Evolutionary conservation across 2,888 invertebrate genomes (phyloP), one percentile per base, ranked within the genome.

Genomic region (Caenorhabditis sp.): DNA sequence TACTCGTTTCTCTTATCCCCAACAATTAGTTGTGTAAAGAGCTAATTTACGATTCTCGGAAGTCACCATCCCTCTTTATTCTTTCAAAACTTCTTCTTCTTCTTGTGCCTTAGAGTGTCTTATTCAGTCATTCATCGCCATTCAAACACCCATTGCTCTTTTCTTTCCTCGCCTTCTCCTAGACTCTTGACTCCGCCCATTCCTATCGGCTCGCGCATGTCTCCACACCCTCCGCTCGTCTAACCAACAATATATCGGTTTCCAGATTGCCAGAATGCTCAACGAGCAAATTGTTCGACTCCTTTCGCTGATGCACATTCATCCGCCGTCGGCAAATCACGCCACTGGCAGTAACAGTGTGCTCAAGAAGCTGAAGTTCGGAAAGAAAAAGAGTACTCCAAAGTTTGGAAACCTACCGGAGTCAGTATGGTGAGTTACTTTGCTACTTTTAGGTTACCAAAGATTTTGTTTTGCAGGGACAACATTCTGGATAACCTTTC

Each of bases 401-500:
- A 82, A 82, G 64, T 82, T 82, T 56, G 77, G 68, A 61, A 82
- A 58, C 26, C 38, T 82, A 41, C 82, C 82, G 16, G 82, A 82
- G 19, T 66, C 73, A 63, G 82, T 82, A 63, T 82, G 82, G 82
- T 82, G 14, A 68, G 82, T 74, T 28, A 10, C 1, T 58, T 28
- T 22, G 4, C 10, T 47, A 12, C 19, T 19, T 19, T 10, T 38
- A 38, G 38, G 38, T 10, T 12, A 5, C 31, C 38, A 5, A 10
- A 47, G 2, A 6, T 35, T 10, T 61, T n/a, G 3, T 12, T 24
- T 73, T 85, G 54, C 28, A 86, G 86, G 77, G 82, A 83, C 35
- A 80, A 80, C 26, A 83, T 86, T n/a, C 75, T 86, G 49, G 86
- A 86, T 54, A 59, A 80, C 35, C 66, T 84, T 22, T 80, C 85